A percentile compares a stretch with the other conserved stretches of the same genome.
phyloP scores from a whole-genome alignment of 2,797 vertebrate genomes.

The Enoplosus armatus region DNA sequence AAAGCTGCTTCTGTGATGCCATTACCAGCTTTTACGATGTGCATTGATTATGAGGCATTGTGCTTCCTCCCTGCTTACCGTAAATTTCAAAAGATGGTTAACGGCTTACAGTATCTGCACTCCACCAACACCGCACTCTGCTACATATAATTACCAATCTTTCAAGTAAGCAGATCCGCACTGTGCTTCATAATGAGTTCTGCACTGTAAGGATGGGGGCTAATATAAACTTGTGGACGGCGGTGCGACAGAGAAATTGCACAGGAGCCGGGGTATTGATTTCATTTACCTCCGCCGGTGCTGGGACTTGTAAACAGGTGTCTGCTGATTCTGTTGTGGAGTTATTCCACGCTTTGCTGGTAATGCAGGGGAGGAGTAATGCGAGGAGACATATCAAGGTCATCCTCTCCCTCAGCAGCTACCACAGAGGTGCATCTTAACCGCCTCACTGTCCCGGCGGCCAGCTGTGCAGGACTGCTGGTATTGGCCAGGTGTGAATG shows the following conservation, averaged over 20 bases:
- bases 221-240: slow-evolving; percentile 52
- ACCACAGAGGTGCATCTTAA: slow-evolving; percentile 46
- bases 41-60: slow-evolving; percentile 49
- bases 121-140: slow-evolving; percentile 50
- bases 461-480: slow-evolving; percentile 44
- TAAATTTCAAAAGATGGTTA: slow-evolving; percentile 50
- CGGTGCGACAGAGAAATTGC: slow-evolving; percentile 33
- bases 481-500: slow-evolving; percentile 46
- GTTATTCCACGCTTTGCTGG: slow-evolving; percentile 58
- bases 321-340: slow-evolving; percentile 54
- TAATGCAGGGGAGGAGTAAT: slow-evolving; percentile 68
- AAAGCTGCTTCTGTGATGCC: slow-evolving; percentile 31
- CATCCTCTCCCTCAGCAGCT: slow-evolving; percentile 41
- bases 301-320: slow-evolving; percentile 74
- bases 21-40: slow-evolving; percentile 50
- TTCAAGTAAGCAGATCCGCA: slow-evolving; percentile 64
- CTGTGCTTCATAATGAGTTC: slow-evolving; percentile 57
- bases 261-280: slow-evolving; percentile 67
- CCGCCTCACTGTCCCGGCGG: slow-evolving; percentile 14
- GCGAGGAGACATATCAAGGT: slow-evolving; percentile 73
- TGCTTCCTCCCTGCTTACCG: slow-evolving; percentile 62
- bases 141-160: slow-evolving; percentile 51
- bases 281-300: slow-evolving; percentile 61
- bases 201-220: slow-evolving; percentile 24
- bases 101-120: slow-evolving; percentile 59